Percentiles rank a stretch among this genome's conserved stretches.
Conservation (phyloP, 2,113 vertebrate genomes). For the Dunckerocampus dactyliophorus region DNA sequence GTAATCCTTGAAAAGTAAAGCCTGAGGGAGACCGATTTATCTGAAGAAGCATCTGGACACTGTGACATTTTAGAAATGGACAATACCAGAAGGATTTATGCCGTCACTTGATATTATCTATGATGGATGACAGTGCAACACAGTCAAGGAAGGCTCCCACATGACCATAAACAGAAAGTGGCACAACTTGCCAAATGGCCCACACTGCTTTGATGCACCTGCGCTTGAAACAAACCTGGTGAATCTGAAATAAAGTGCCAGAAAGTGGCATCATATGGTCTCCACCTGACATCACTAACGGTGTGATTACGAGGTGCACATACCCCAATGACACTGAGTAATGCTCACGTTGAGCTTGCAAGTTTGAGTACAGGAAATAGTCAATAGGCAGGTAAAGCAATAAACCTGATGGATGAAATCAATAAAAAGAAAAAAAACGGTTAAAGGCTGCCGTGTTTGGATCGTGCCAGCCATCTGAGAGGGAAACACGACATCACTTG, state of each 20-base stretch:
- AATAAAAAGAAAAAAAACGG: background rate
- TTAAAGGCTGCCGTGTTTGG: background rate
- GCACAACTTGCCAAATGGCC: too few relatives aligned
- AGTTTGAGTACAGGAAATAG: constrained; percentile 5
- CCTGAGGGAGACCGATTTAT: constrained; percentile 36
- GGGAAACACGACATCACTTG: constrained; percentile 12
- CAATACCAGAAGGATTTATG: constrained; percentile 27
- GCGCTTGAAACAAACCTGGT: constrained; percentile 7
- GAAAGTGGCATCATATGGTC: background rate
- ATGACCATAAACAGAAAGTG: too few relatives aligned
- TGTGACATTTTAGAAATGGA: constrained; percentile 33
- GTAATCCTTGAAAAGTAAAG: constrained; percentile 31
- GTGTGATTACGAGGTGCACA: background rate
- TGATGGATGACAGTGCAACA: too few relatives aligned
- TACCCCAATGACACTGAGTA: constrained; percentile 6
- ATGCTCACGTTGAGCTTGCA: constrained; percentile 3
- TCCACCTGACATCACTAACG: background rate
- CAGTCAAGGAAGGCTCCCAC: too few relatives aligned
- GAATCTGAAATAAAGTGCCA: background rate
- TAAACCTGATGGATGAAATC: constrained; percentile 12
- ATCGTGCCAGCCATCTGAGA: constrained; percentile 11
- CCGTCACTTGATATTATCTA: background rate
- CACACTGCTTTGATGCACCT: constrained; percentile 10
- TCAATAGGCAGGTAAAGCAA: constrained; percentile 17
- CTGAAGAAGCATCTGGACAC: constrained; percentile 39